These are phyloP conservation scores for Circaetus cinerascens DNA, from an alignment of 2,113 vertebrate species.

Conservation along the genomic window DNA sequence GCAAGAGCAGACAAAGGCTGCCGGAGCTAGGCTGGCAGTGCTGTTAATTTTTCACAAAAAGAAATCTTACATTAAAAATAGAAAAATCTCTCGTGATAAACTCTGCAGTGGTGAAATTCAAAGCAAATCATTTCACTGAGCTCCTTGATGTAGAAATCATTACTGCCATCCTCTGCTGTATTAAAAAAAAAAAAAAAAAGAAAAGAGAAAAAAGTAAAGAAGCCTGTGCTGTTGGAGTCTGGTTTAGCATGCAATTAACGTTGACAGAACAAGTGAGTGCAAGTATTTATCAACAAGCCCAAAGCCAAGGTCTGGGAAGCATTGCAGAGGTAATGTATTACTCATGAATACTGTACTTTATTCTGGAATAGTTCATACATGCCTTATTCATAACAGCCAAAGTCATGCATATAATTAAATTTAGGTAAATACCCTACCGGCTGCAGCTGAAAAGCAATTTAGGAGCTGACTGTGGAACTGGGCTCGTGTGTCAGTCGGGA, in stretches of 20 bases:
- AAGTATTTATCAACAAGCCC: conserved; percentile 13
- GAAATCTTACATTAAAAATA: conserved; percentile 20
- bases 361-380: neutral
- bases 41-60: conserved; percentile 9
- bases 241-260: neutral
- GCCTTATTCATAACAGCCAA: neutral
- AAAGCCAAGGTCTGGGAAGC: neutral
- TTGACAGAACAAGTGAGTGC: conserved; percentile 33
- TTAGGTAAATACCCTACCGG: neutral
- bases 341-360: neutral
- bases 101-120: conserved; percentile 11
- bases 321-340: neutral
- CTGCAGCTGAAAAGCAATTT: neutral
- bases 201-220: neutral
- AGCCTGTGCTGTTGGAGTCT: neutral
- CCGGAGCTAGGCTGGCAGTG: neutral
- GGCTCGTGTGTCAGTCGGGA: neutral
- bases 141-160: conserved; percentile 40
- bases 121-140: neutral
- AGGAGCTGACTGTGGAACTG: neutral
- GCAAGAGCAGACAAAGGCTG: neutral
- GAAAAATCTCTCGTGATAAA: neutral
- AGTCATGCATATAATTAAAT: neutral
- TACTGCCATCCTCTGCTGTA: conserved; percentile 9
- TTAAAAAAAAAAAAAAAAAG: neutral